Percentiles rank a stretch among this genome's conserved stretches.
Conservation (phyloP, 2,888 invertebrate species). For the Euplexia lucipara region DNA sequence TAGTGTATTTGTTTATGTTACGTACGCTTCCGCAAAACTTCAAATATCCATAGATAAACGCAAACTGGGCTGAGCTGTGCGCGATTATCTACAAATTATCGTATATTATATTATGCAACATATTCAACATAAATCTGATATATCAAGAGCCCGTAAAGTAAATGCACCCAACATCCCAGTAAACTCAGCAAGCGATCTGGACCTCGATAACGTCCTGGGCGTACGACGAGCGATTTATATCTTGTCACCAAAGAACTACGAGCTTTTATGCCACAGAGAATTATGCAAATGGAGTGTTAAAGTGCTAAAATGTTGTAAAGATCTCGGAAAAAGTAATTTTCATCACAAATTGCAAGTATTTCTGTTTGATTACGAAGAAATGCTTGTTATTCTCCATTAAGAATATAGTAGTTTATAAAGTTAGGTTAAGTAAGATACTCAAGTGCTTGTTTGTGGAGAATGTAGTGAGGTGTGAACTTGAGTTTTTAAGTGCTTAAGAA, state of each 20-base stretch:
- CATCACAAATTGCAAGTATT: background rate
- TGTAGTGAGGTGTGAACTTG: no score
- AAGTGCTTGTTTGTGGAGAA: no score
- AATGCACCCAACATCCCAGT: constrained; percentile 63
- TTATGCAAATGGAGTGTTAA: constrained; percentile 21
- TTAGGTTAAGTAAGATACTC: no score
- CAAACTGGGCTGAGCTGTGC: constrained; percentile 45
- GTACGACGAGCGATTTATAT: constrained; percentile 60
- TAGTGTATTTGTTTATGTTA: constrained; percentile 6
- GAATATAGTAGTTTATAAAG: no score
- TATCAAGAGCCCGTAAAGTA: constrained; percentile 52
- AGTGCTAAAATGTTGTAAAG: background rate
- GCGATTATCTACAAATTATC: constrained; percentile 52
- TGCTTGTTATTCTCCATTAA: no score
- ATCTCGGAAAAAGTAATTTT: background rate
- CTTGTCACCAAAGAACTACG: constrained; percentile 60
- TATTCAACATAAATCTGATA: constrained; percentile 52
- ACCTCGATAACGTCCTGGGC: constrained; percentile 60
- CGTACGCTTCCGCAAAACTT: constrained; percentile 25
- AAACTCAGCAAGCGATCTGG: constrained; percentile 65
- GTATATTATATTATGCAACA: constrained; percentile 53
- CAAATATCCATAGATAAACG: constrained; percentile 39
- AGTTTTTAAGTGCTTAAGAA: no score
- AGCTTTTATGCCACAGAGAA: constrained; percentile 24
- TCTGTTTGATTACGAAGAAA: no score